Evolutionary conservation across 2,113 vertebrate species (phyloP).

Genomic region (Pseudonaja textilis): DNA sequence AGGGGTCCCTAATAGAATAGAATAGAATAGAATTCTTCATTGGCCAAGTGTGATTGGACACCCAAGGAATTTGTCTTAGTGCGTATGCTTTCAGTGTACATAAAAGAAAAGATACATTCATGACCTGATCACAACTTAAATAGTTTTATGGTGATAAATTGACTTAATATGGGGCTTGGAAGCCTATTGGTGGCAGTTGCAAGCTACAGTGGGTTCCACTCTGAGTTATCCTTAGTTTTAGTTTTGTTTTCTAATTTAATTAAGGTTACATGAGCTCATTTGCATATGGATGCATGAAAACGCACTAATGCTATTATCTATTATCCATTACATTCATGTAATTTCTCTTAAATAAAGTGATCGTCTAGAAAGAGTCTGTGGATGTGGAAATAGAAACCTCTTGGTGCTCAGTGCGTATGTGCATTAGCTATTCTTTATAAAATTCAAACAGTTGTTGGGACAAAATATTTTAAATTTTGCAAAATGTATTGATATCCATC

Average conservation of each 20-base stretch:
- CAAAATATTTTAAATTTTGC: not conserved
- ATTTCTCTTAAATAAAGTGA: not conserved
- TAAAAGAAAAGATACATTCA: no score
- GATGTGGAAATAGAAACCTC: not conserved
- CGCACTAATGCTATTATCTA: not conserved
- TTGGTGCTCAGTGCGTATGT: not conserved
- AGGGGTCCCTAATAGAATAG: not conserved
- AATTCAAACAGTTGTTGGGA: not conserved
- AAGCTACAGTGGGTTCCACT: not conserved
- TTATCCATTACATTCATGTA: not conserved
- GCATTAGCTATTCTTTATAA: not conserved
- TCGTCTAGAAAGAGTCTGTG: not conserved
- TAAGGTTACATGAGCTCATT: not conserved
- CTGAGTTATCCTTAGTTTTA: not conserved
- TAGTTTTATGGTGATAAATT: not conserved
- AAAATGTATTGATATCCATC: not conserved
- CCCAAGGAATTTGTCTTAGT: no score
- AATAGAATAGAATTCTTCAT: no score
- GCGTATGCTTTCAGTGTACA: no score
- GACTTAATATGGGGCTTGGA: not conserved
- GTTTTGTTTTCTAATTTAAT: not conserved
- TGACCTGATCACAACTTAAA: not conserved
- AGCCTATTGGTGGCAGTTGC: not conserved
- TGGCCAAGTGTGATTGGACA: no score
- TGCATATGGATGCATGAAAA: not conserved